A percentile compares a stretch with the other conserved stretches of the same genome.
phyloP scores from a whole-genome alignment of 2,113 vertebrate species.

The Andinoacara biseriatus region DNA sequence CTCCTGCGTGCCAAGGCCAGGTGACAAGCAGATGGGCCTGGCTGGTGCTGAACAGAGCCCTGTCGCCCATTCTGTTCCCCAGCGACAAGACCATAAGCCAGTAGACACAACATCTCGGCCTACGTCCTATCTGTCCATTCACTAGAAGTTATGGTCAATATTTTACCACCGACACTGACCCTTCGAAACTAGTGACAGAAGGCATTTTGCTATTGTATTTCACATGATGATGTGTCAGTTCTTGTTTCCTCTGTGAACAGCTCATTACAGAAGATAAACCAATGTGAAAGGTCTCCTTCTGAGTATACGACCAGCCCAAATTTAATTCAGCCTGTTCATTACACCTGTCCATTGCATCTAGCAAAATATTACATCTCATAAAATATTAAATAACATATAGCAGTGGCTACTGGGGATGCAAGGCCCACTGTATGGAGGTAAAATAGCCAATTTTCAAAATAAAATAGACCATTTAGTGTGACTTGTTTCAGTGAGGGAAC shows the following conservation, averaged over 20 bases:
- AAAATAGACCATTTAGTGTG: background rate
- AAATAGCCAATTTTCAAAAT: too few relatives aligned
- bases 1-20: conserved; percentile 80
- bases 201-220: background rate
- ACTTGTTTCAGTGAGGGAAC: background rate
- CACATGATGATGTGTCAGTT: conserved; percentile 11
- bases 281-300: background rate
- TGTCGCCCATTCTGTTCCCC: conserved; percentile 48
- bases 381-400: background rate
- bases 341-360: background rate
- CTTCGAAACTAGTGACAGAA: background rate
- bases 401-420: background rate
- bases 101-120: conserved; percentile 28
- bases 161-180: conserved; percentile 2
- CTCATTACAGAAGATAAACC: background rate
- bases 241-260: background rate
- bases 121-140: conserved; percentile 8
- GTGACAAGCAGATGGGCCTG: conserved; percentile 84
- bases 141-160: conserved; percentile 13
- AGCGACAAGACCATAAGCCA: conserved; percentile 26
- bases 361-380: background rate
- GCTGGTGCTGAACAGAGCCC: conserved; percentile 73
- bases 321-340: background rate
- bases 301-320: background rate
- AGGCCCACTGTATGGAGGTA: background rate